These are phyloP conservation scores for Ladona fulva DNA, from an alignment of 1,140 invertebrate species.

Conservation along the genomic window DNA sequence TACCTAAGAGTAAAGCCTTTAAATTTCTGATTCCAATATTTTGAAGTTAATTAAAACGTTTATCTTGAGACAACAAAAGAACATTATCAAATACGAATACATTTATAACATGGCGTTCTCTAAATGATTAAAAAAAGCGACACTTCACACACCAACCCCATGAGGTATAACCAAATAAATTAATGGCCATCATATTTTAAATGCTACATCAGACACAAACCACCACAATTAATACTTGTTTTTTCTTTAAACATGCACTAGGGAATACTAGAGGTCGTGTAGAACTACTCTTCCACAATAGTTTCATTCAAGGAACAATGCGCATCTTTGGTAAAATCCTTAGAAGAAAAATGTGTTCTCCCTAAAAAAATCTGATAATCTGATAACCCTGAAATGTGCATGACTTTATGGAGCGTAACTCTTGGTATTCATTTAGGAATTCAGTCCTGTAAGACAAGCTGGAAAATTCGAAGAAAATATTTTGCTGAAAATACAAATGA, in stretches of 20 bases:
- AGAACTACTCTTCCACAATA: not conserved
- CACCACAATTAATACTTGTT: not conserved
- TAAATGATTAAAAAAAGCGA: not conserved
- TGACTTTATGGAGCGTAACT: no score
- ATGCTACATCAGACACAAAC: conserved; percentile 9
- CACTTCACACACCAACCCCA: not conserved
- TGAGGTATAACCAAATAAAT: conserved; percentile 7
- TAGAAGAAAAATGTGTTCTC: not conserved
- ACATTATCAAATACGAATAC: conserved; percentile 3
- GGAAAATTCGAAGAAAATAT: no score
- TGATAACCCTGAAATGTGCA: not conserved
- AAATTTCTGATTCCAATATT: not conserved
- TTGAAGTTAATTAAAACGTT: not conserved
- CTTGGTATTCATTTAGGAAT: no score
- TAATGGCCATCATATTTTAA: not conserved
- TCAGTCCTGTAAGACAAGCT: no score
- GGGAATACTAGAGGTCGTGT: not conserved
- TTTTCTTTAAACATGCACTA: not conserved
- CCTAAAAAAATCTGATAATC: not conserved
- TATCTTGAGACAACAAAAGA: not conserved
- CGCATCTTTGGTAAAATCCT: conserved; percentile 7
- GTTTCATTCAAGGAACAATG: conserved; percentile 1
- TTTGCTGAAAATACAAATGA: no score
- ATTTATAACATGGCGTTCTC: conserved; percentile 2
- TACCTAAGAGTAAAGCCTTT: not conserved